These are phyloP conservation scores for Diprion similis DNA, from an alignment of 1,140 invertebrate genomes.

Conservation along the genomic window DNA sequence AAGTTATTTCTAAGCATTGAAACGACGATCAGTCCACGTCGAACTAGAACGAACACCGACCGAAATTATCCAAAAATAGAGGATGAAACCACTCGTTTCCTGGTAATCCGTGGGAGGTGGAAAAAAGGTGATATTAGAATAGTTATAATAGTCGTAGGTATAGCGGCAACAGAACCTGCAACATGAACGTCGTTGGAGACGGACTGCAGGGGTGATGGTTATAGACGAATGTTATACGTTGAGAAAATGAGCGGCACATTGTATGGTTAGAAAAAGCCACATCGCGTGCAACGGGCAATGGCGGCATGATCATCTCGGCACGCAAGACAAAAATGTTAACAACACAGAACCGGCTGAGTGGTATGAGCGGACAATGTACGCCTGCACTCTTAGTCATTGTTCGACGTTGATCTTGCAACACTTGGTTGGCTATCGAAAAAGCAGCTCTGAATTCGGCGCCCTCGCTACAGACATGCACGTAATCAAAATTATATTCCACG, in stretches of 20 bases:
- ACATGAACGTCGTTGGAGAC: neutral
- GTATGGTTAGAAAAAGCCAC: constrained; percentile 5
- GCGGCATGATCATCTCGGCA: neutral
- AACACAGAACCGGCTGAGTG: neutral
- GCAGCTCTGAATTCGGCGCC: neutral
- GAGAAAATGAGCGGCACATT: neutral
- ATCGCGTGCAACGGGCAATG: constrained; percentile 1
- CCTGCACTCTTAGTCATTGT: neutral
- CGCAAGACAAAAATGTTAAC: constrained; percentile 5
- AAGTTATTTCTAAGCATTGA: neutral
- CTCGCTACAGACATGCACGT: no score
- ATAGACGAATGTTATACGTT: neutral
- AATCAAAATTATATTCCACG: no score
- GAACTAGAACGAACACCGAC: neutral
- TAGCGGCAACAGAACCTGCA: neutral
- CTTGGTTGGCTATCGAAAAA: neutral
- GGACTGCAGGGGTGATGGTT: neutral
- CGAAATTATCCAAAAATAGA: neutral
- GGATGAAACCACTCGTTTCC: neutral
- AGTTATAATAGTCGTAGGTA: neutral
- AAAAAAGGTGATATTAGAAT: constrained; percentile 3
- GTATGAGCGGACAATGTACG: neutral
- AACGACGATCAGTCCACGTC: neutral
- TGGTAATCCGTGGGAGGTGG: constrained; percentile 1
- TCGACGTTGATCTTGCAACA: neutral